Percentiles rank a stretch among this genome's conserved stretches.
phyloP scores from a whole-genome alignment of 2,113 vertebrate genomes.

The Felis chaus region DNA sequence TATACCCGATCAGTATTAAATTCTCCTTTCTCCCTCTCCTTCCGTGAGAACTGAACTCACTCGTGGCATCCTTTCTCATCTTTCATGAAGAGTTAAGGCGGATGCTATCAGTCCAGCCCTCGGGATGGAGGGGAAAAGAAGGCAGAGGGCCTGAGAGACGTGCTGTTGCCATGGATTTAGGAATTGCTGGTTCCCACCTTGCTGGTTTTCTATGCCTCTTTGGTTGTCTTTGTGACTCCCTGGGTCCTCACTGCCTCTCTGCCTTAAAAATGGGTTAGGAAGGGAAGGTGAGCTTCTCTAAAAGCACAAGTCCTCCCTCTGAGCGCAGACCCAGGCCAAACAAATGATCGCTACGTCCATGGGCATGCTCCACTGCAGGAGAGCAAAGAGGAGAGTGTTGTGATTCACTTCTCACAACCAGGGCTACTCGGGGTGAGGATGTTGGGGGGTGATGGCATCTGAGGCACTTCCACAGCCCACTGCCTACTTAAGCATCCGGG shows the following conservation, averaged over 20 bases:
- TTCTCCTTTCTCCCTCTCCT: background rate
- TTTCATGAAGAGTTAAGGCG: background rate
- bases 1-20: background rate
- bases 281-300: background rate
- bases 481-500: background rate
- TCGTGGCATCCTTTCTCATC: background rate
- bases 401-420: background rate
- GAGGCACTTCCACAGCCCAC: background rate
- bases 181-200: background rate
- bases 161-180: background rate
- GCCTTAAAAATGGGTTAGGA: background rate
- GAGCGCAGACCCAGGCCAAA: background rate
- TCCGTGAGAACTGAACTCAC: background rate
- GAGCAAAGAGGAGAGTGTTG: too few relatives aligned
- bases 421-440: rapidly evolving
- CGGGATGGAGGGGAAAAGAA: too few relatives aligned
- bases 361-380: background rate
- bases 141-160: background rate
- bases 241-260: background rate
- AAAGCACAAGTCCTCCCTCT: background rate
- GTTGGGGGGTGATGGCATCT: background rate
- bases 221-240: background rate
- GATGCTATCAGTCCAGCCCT: background rate
- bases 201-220: background rate
- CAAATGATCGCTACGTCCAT: background rate